Conservation (phyloP, 2,113 vertebrate genomes). For the Polyodon spathula region DNA sequence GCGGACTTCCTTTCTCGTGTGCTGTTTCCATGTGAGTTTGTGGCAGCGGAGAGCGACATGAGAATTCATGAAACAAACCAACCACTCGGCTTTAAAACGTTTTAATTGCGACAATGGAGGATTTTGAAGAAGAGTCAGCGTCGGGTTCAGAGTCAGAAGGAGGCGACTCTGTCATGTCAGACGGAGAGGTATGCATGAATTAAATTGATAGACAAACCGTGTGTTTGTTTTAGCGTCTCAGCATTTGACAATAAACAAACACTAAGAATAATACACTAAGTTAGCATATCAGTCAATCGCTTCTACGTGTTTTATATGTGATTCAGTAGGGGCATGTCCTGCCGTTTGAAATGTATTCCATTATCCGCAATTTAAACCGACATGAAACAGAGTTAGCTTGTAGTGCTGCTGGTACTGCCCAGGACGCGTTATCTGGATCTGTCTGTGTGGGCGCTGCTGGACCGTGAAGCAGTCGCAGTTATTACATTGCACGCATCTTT, state of each 20-base stretch:
- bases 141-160: conserved; percentile 61
- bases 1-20: not conserved
- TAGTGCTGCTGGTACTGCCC: not conserved
- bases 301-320: not conserved
- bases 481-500: not conserved
- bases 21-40: not conserved
- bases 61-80: too few species aligned
- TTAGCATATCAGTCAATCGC: not conserved
- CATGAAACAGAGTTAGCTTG: not conserved
- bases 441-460: not conserved
- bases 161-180: conserved; percentile 56
- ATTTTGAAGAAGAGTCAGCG: conserved; percentile 37
- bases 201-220: not conserved
- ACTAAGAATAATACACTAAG: not conserved
- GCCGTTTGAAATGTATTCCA: not conserved
- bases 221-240: not conserved
- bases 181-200: conserved; percentile 54
- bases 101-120: conserved; percentile 32
- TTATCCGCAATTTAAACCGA: not conserved
- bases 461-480: not conserved
- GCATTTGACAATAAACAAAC: not conserved
- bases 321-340: not conserved
- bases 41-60: not conserved
- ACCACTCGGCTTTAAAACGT: not conserved
- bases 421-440: not conserved